phyloP scores from a whole-genome alignment of 30 jellyfish, hydroid and myxozoan genomes.

The Cassiopea andromeda region DNA sequence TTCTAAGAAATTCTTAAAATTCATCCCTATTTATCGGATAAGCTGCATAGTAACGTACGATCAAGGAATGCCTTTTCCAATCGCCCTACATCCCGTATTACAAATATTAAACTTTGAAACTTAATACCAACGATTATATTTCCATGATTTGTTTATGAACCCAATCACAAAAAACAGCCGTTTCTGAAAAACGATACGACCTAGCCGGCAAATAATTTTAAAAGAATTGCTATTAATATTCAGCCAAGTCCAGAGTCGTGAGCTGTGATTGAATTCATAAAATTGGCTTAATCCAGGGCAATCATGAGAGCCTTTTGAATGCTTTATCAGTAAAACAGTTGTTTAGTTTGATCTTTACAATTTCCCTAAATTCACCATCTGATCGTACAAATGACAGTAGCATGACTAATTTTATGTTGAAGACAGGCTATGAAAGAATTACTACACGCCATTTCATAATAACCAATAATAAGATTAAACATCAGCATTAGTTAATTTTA shows the following conservation, averaged over 20 bases:
- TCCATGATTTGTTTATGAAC: slow-evolving; percentile 1
- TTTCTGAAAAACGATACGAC: neutral
- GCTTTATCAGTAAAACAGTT: slow-evolving; percentile 4
- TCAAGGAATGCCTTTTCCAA: neutral
- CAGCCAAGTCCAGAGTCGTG: neutral
- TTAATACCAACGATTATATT: neutral
- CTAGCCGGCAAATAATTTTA: neutral
- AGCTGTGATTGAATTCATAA: slow-evolving; percentile 4
- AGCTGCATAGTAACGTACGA: neutral
- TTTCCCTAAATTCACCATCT: neutral
- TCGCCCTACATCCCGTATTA: neutral
- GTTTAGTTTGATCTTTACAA: slow-evolving; percentile 7
- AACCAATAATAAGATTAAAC: neutral
- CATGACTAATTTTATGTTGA: neutral
- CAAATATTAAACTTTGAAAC: neutral
- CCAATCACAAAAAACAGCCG: neutral
- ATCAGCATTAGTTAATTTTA: slow-evolving; percentile 1
- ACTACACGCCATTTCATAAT: neutral
- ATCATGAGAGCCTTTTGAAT: neutral
- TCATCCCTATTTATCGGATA: slow-evolving; percentile 6
- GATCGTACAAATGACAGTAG: neutral
- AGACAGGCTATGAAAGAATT: neutral
- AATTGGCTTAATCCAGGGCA: neutral
- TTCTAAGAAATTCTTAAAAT: neutral
- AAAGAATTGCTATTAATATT: neutral